Conservation (phyloP, 2,888 invertebrate genomes). For the Papilio protenor region DNA sequence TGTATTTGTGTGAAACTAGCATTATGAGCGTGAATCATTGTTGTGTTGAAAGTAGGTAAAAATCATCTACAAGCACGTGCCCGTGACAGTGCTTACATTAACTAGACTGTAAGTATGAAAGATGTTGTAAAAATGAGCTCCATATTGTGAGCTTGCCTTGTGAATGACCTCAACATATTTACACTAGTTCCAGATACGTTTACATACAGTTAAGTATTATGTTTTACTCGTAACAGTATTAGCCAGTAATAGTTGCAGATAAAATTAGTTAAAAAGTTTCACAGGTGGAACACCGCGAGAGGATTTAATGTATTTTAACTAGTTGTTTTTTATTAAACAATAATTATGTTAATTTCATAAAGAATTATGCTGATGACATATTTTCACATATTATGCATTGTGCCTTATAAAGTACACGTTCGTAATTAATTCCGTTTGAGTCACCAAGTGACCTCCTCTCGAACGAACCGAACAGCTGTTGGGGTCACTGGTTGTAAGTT, state of each 20-base stretch:
- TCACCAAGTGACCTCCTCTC: slow-evolving; percentile 19
- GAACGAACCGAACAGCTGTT: slow-evolving; percentile 46
- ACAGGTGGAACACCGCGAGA: no score
- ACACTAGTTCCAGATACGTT: neutral
- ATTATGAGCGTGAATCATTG: slow-evolving; percentile 9
- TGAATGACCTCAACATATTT: neutral
- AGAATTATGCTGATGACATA: neutral
- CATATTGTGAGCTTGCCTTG: neutral
- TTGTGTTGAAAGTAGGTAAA: slow-evolving; percentile 16
- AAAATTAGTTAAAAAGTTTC: no score
- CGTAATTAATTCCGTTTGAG: slow-evolving; percentile 19
- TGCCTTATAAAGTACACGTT: neutral
- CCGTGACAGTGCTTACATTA: neutral
- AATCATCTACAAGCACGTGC: neutral
- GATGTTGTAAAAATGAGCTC: slow-evolving; percentile 1
- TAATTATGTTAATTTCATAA: neutral
- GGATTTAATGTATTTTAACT: neutral
- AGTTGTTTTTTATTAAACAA: neutral
- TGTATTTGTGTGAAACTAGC: neutral
- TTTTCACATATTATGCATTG: neutral
- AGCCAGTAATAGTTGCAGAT: no score
- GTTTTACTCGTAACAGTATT: neutral
- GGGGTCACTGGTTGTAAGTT: slow-evolving; percentile 49
- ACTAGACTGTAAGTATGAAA: neutral
- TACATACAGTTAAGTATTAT: neutral